Percentiles rank a stretch among this genome's conserved stretches.
phyloP scores from a whole-genome alignment of 2,113 vertebrate genomes.

The Tachysurus fulvidraco region DNA sequence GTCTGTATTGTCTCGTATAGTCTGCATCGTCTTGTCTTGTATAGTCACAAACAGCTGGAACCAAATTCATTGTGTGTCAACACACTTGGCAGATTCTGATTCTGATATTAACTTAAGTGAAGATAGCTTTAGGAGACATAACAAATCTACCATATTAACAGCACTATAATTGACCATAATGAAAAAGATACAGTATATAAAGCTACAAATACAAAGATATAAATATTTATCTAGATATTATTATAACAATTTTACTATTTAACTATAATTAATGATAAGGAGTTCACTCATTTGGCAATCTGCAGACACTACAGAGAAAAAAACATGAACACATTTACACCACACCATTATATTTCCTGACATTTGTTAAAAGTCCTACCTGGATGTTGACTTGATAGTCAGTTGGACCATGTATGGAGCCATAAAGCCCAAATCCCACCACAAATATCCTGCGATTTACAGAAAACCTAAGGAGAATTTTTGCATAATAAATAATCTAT shows the following conservation, averaged over 20 bases:
- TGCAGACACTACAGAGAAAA: not conserved
- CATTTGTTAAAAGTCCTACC: conserved; percentile 61
- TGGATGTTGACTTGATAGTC: conserved; percentile 89
- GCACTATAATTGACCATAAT: not conserved
- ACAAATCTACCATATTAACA: not conserved
- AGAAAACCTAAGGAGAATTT: conserved; percentile 75
- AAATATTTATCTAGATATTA: not conserved
- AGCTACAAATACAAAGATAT: not conserved
- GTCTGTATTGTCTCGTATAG: no score
- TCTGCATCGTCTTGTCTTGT: no score
- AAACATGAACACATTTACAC: not conserved
- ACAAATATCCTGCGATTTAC: conserved; percentile 87
- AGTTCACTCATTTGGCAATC: not conserved
- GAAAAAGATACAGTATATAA: not conserved
- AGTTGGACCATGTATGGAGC: conserved; percentile 85
- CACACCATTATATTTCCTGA: not conserved
- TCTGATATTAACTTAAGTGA: no score
- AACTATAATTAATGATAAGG: not conserved
- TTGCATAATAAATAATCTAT: not conserved
- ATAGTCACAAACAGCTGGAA: no score
- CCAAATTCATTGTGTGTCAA: no score
- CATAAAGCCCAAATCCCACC: conserved; percentile 85
- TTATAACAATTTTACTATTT: no score
- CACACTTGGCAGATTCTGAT: no score
- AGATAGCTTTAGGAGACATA: not conserved